These are phyloP conservation scores for Himalopsyche kuldschensis DNA, from an alignment of 2,888 invertebrate species.

Conservation along the genomic window DNA sequence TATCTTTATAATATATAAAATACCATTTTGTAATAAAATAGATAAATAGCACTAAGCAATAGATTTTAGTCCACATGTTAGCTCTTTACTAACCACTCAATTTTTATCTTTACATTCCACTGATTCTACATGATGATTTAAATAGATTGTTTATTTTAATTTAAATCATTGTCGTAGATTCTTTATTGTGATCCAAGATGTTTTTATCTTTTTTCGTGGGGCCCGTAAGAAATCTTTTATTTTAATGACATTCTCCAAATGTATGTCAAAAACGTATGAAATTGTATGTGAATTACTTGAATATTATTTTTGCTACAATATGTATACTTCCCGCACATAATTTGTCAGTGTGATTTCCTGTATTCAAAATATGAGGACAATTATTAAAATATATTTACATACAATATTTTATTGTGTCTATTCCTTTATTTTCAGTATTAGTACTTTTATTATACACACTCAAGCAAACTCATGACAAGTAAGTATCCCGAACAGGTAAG, in stretches of 20 bases:
- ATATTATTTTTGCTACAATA: slow-evolving; percentile 1
- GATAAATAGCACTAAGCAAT: neutral
- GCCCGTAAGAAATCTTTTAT: neutral
- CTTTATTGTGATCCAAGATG: neutral
- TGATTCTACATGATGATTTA: neutral
- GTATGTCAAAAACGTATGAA: neutral
- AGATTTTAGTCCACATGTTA: neutral
- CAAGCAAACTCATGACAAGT: too few relatives aligned
- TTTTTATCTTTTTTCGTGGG: neutral
- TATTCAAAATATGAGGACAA: neutral
- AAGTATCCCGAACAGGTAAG: too few relatives aligned
- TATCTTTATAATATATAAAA: neutral
- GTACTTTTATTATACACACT: too few relatives aligned
- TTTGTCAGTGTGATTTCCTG: neutral
- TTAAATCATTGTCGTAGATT: neutral
- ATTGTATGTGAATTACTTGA: neutral
- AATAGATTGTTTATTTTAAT: neutral
- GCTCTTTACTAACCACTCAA: neutral
- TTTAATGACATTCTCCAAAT: neutral
- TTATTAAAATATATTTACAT: neutral
- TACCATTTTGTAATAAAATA: neutral
- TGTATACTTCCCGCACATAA: neutral
- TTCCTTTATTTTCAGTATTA: neutral
- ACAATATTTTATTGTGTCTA: neutral
- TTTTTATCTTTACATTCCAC: neutral